Evolutionary conservation across 1,140 invertebrate species (phyloP), one percentile per base, ranked within the genome.

Genomic region (Drosophila arizonae): DNA sequence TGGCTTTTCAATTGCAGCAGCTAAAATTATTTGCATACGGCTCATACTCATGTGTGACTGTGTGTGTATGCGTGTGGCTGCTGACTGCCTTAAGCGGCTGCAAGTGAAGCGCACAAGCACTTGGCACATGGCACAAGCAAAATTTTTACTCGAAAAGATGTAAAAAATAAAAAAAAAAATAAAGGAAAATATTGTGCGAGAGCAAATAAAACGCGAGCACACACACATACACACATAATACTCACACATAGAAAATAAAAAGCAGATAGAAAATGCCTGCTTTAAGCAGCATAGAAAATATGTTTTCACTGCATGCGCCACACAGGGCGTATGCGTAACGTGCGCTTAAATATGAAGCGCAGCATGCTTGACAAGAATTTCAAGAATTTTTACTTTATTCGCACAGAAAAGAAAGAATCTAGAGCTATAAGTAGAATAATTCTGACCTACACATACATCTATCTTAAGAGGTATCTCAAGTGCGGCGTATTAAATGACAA

Each of bases 1-100:
- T 64, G 62, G 64, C 57, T 74, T 81, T 81, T 82, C 79, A 81
- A 81, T 81, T 81, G 79, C 65, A 81, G 77, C 70, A 62, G 52
- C 62, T 73, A 50, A 81, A 86, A 75, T 79, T 86, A 85, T 85
- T 85, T 85, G 81, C 81, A 85, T 85, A 86, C 39, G 17, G 45
- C 48, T 46, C 28, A 26, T 54, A 3, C 52, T 4, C 43, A 10
- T 55, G 17, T 67, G 45, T 58, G 55, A 17, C 33, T 39, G 52
- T 33, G 15, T 48, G 51, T 55, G 62, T 45, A 15, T 33, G 13
- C 33, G 17, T 30, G 50, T 45, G 63, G 55, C 17, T 51, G 54
- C 33, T 58, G 69, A 62, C 77, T 88, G 84, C 84, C 84, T 88
- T 88, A 88, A 88, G 84, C 84, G 56, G 56, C 56, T 60, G 56